These are phyloP conservation scores for Anthrax anthrax DNA, from an alignment of 2,888 invertebrate genomes.

Conservation along the genomic window DNA sequence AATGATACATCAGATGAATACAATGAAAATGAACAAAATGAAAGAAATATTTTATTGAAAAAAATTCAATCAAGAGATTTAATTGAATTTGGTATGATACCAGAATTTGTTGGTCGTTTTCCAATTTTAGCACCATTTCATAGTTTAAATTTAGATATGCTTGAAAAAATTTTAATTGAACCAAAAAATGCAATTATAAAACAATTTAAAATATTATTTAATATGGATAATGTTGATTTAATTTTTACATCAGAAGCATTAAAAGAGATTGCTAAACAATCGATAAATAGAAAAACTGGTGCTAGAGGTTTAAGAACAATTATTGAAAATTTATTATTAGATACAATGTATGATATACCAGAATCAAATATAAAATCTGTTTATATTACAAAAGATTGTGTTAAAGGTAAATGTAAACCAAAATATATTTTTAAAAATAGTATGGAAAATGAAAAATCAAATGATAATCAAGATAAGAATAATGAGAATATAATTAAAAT, in stretches of 20 bases:
- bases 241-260: slow-evolving; percentile 72
- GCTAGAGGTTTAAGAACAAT: slow-evolving; percentile 83
- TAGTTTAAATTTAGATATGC: slow-evolving; percentile 68
- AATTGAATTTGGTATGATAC: slow-evolving; percentile 89
- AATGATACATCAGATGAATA: too few species aligned
- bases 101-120: slow-evolving; percentile 79
- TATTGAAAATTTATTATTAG: slow-evolving; percentile 44
- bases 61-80: slow-evolving; percentile 80
- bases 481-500: not conserved
- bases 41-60: slow-evolving; percentile 57
- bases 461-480: not conserved
- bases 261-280: slow-evolving; percentile 62
- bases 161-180: slow-evolving; percentile 83
- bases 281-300: slow-evolving; percentile 86
- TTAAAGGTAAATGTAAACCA: not conserved
- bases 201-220: slow-evolving; percentile 81
- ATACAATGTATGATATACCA: not conserved
- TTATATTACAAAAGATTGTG: not conserved
- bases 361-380: not conserved
- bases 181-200: slow-evolving; percentile 87
- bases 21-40: slow-evolving; percentile 60
- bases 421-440: not conserved
- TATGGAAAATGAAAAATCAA: not conserved
- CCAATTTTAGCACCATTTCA: slow-evolving; percentile 92
- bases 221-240: slow-evolving; percentile 83